These are phyloP conservation scores for Ammodytes marinus DNA, from an alignment of 2,113 vertebrate genomes.

Conservation along the genomic window DNA sequence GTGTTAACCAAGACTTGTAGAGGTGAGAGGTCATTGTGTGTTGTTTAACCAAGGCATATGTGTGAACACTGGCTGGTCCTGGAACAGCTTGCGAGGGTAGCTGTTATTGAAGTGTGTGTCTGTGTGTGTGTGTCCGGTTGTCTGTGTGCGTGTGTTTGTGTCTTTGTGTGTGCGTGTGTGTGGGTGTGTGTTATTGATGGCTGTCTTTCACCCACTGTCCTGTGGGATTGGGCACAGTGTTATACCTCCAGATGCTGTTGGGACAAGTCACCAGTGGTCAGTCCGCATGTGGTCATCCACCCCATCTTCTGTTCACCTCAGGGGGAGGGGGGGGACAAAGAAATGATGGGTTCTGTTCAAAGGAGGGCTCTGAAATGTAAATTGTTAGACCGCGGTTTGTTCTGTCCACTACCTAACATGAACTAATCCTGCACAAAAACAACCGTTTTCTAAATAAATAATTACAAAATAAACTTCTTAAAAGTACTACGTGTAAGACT, in stretches of 20 bases:
- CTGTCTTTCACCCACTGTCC: constrained; percentile 30
- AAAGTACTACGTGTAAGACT: no score
- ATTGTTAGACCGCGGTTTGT: no score
- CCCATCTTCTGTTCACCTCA: constrained; percentile 6
- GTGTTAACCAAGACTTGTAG: constrained; percentile 2
- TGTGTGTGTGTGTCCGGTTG: no score
- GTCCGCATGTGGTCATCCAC: neutral
- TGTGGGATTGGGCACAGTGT: constrained; percentile 9
- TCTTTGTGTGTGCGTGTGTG: no score
- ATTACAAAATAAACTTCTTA: no score
- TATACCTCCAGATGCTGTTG: constrained; percentile 20
- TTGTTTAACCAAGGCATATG: constrained; percentile 45
- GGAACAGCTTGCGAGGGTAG: constrained; percentile 33
- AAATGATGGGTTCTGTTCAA: neutral
- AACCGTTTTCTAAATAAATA: no score
- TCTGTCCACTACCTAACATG: no score
- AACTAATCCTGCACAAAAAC: no score
- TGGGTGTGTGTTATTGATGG: constrained; percentile 43
- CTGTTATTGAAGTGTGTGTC: constrained; percentile 1
- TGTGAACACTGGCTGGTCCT: constrained; percentile 1
- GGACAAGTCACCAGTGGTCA: neutral
- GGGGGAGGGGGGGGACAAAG: neutral
- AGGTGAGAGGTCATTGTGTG: constrained; percentile 47
- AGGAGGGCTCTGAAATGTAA: neutral
- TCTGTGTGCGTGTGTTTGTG: neutral